Evolutionary conservation across 2,888 invertebrate species (phyloP), one percentile per base, ranked within the genome.

Genomic region (Troides aeacus): DNA sequence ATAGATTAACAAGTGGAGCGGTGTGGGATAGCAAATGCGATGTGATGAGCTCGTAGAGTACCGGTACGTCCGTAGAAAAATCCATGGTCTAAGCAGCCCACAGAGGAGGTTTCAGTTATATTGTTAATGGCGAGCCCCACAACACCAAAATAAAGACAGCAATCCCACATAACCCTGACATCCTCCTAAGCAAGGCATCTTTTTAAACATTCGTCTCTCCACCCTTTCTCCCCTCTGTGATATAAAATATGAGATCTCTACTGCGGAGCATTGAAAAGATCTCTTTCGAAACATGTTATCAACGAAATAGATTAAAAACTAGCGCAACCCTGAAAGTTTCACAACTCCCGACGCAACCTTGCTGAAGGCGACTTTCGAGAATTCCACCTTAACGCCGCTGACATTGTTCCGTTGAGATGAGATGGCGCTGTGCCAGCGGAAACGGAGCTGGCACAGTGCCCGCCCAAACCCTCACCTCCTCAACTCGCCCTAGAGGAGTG

Each of bases 361-460:
- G 69, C 12, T 5, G 24, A 39, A 18, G 56, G 42, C 56, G 46
- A 39, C 64, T 71, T 62, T 50, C 62, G 62, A 63, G 67, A 70
- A 72, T 72, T 70, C 67, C 68, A 60, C 67, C 64, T 67, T 67
- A 4, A 30, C 30, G 30, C 64, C 46, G 69, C 69, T 62, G 69
- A 72, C 72, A 72, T 68, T 70, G 69, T 69, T 69, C 8, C 64
- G 46, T 57, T 36, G 42, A 64, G 65, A 69, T 69, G 57, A 8
- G 42, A 65, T 69, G 69, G 69, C 69, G 46, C 8, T 12, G 3
- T 46, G 69, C 69, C 69, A 56, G 57, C 56, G 65, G 65, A 61
- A 57, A 42, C 59, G 60, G 46, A 65, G 60, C 61, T 64, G 68
- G 68, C 68, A 59, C 23, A 23, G 24, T 56, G 42, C 46, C 30